phyloP scores from a whole-genome alignment of 2,113 vertebrate species.

The Opisthocomus hoazin region DNA sequence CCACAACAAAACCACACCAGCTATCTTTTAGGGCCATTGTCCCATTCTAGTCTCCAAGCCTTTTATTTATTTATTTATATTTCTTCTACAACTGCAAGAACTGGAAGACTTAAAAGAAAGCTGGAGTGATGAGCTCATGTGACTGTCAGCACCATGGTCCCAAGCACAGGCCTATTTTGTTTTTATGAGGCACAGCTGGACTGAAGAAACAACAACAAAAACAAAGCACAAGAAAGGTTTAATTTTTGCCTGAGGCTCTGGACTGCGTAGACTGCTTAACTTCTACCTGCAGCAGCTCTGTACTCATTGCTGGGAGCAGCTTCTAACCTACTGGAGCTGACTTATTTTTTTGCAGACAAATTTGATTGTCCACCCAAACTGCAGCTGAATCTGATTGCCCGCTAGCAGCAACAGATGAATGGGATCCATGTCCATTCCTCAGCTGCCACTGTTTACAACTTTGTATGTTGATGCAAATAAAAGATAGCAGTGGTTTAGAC shows the following conservation, averaged over 20 bases:
- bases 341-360: not conserved
- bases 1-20: not conserved
- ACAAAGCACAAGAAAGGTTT: not conserved
- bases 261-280: not conserved
- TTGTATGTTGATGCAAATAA: fast-evolving
- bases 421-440: not conserved
- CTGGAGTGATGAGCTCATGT: not conserved
- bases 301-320: not conserved
- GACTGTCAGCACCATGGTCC: not conserved
- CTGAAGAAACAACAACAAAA: not conserved
- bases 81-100: not conserved
- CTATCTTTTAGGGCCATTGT: not conserved
- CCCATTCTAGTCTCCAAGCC: not conserved
- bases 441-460: not conserved
- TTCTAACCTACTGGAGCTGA: not conserved
- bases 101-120: not conserved
- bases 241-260: not conserved
- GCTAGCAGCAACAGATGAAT: not conserved
- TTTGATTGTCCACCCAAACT: not conserved
- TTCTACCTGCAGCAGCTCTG: not conserved
- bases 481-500: not conserved
- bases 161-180: not conserved
- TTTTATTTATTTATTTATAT: not conserved
- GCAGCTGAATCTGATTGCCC: not conserved
- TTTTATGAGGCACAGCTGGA: not conserved